Base-by-base conservation (phyloP, 2,888 invertebrate genomes). In the Lacanobia oleracea region DNA sequence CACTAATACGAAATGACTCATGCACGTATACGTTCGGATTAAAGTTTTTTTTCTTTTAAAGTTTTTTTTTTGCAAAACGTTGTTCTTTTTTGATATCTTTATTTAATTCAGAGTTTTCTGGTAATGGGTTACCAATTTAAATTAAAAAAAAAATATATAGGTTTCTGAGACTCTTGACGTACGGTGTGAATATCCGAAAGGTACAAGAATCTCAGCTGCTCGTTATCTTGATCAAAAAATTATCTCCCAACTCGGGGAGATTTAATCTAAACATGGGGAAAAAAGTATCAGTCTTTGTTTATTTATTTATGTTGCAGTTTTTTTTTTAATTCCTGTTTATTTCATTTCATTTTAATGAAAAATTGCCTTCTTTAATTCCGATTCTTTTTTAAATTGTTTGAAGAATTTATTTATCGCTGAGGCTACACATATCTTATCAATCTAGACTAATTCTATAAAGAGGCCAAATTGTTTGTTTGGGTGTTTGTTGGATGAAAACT, bases 181-280 rank as follows among this genome's bases (percentile, higher is more conserved):
- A 16, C 0, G 23, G 12, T 63, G 23, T 50, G 14, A 65, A 57
- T 78, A 78, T 82, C 82, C 78, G 79, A 78, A 14, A 78, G 54
- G 0, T 18, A n/a, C 10, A 54, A 54, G n/a, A 45, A 60, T 71
- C 72, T 69, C 86, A 85, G 77, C 85, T 85, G 85, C 75, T 75
- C 59, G 53, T 63, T 74, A 82, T 74, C 80, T 71, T 57, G 56
- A 82, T 72, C 18, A 63, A 71, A 79, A 82, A 78, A 77, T 33
- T 57, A 37, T 72, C 37, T 54, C 72, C 53, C 54, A 12, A 43
- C 12, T 45, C 56, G 16, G 85, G 84, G 83, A 86, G 77, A 82
- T 81, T 69, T 45, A 51, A 66, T 51, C 54, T 9, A 12, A 12
- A 16, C 9, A 8, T 1, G 12, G n/a, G 40, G 50, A 6, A 37